A percentile compares a stretch with the other conserved stretches of the same genome.
phyloP scores from a whole-genome alignment of 2,113 vertebrate species.

The Colinus virginianus region DNA sequence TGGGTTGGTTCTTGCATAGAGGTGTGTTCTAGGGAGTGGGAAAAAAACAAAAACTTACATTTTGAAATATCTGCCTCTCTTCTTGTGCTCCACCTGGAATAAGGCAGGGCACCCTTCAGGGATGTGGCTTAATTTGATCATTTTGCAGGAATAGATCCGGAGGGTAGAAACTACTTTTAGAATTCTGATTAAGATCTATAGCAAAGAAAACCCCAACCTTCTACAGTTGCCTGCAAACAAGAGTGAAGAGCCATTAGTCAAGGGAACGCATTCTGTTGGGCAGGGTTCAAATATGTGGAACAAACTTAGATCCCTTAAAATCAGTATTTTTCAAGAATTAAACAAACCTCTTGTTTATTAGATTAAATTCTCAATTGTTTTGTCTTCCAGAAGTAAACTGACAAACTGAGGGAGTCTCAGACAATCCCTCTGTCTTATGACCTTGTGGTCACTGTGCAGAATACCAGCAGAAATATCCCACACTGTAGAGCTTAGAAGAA shows the following conservation, averaged over 20 bases:
- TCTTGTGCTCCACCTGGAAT: neutral
- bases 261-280: fast-evolving
- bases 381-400: slow-evolving; percentile 64
- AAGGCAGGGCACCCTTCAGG: neutral
- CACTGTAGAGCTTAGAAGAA: slow-evolving; percentile 10
- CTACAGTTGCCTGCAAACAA: neutral
- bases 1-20: neutral
- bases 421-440: slow-evolving; percentile 38
- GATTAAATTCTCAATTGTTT: slow-evolving; percentile 18
- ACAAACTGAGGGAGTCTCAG: neutral
- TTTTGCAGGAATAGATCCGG: neutral
- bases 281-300: neutral
- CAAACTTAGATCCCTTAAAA: neutral
- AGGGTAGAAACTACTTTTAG: neutral
- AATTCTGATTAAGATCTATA: neutral
- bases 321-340: neutral
- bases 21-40: neutral
- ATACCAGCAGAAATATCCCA: slow-evolving; percentile 41
- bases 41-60: no score
- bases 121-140: neutral
- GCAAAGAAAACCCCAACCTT: no score
- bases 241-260: neutral
- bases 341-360: slow-evolving; percentile 4
- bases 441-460: slow-evolving; percentile 65
- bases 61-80: neutral